These are phyloP conservation scores for Neoitamus cyanurus DNA, from an alignment of 2,888 invertebrate species.

Conservation along the genomic window DNA sequence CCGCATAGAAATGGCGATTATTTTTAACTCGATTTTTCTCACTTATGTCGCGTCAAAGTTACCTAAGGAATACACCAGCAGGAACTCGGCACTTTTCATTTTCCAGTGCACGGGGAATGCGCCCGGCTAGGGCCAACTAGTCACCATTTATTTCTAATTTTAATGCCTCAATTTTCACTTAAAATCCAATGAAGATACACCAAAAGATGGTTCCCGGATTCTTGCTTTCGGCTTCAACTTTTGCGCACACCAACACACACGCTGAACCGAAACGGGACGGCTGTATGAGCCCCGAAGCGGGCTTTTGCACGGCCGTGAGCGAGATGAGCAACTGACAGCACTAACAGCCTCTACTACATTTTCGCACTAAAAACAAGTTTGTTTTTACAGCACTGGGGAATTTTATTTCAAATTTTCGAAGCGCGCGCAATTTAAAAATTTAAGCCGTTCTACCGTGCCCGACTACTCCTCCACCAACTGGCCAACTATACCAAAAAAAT, in stretches of 20 bases:
- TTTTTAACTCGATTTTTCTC: conserved; percentile 39
- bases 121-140: background rate
- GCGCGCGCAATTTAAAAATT: conserved; percentile 52
- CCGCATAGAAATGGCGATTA: conserved; percentile 42
- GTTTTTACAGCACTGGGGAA: conserved; percentile 32
- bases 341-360: conserved; percentile 42
- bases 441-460: background rate
- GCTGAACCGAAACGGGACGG: background rate
- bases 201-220: conserved; percentile 58
- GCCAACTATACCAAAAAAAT: background rate
- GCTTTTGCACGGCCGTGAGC: background rate
- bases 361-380: conserved; percentile 44
- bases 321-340: conserved; percentile 6
- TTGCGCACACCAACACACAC: conserved; percentile 43
- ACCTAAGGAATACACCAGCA: conserved; percentile 23
- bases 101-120: background rate
- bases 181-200: conserved; percentile 46
- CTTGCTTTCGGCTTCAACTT: conserved; percentile 48
- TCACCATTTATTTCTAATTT: conserved; percentile 10
- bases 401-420: conserved; percentile 45
- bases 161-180: conserved; percentile 34
- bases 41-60: conserved; percentile 43
- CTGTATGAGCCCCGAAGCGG: background rate
- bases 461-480: background rate
- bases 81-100: conserved; percentile 29